Evolutionary conservation across 92 coral and sea anemone species (phyloP).

Genomic region (Desmophyllum pertusum): DNA sequence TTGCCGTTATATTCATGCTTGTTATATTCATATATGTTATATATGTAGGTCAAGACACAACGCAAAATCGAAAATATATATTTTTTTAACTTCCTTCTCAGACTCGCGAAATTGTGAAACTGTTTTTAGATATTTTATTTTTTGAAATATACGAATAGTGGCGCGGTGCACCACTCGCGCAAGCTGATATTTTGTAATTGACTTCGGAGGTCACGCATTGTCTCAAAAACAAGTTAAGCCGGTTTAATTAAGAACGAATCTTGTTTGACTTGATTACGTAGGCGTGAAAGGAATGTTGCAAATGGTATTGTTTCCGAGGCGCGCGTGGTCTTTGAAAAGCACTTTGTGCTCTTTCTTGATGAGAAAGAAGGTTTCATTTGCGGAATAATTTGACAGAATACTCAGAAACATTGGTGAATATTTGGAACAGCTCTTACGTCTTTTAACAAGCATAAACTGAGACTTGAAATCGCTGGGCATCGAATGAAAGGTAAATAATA

Average conservation of each 20-base stretch:
- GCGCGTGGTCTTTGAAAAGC: conserved; percentile 15
- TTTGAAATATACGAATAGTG: background rate
- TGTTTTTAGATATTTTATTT: background rate
- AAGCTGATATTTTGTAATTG: conserved; percentile 1
- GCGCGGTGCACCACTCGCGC: background rate
- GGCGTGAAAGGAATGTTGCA: conserved; percentile 44
- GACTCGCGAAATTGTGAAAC: background rate
- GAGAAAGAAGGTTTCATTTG: background rate
- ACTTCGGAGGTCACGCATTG: background rate
- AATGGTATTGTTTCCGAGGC: conserved; percentile 20
- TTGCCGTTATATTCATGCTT: background rate
- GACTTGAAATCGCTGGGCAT: background rate
- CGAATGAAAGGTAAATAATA: conserved; percentile 8
- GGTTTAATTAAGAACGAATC: conserved; percentile 28
- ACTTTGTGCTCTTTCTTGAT: background rate
- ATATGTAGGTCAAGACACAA: too few species aligned
- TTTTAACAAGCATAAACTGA: background rate
- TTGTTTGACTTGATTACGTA: conserved; percentile 33
- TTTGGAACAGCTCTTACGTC: background rate
- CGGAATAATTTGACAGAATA: background rate
- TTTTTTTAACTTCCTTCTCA: background rate
- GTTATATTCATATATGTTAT: too few species aligned
- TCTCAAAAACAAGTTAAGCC: conserved; percentile 14
- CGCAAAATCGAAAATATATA: too few species aligned
- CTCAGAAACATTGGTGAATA: background rate